Evolutionary conservation across 1,140 invertebrate genomes (phyloP).

Genomic region (Calosoma granatense): DNA sequence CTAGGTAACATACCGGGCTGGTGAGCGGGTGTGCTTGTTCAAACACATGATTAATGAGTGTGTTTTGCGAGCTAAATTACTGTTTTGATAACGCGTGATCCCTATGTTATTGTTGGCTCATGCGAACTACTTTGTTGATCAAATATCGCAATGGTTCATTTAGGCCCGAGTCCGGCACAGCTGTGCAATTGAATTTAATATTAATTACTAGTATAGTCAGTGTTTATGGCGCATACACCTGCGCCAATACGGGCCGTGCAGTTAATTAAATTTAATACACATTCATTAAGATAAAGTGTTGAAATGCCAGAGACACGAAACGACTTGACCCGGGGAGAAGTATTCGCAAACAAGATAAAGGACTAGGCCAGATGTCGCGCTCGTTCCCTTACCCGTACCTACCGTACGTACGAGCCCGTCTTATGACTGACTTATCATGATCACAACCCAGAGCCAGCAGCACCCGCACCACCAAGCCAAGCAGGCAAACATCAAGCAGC

Average conservation of each 20-base stretch:
- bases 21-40: not conserved
- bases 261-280: conserved; percentile 16
- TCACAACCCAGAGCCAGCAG: not conserved
- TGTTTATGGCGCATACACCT: conserved; percentile 6
- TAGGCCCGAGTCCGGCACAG: not conserved
- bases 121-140: not conserved
- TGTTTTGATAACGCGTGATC: conserved; percentile 2
- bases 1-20: not conserved
- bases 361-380: conserved; percentile 13
- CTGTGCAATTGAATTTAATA: conserved; percentile 1
- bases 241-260: not conserved
- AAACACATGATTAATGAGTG: not conserved
- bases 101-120: not conserved
- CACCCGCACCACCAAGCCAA: not conserved
- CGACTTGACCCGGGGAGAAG: not conserved
- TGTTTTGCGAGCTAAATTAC: conserved; percentile 8
- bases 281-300: conserved; percentile 8
- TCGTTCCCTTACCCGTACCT: conserved; percentile 1
- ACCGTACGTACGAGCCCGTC: conserved; percentile 11
- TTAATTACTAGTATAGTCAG: not conserved
- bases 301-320: conserved; percentile 1
- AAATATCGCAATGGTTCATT: conserved; percentile 3
- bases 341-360: conserved; percentile 14
- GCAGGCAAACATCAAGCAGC: too few relatives aligned
- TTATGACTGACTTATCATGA: not conserved